Evolutionary conservation across 2,797 vertebrate species (phyloP), one percentile per base, ranked within the genome.

Genomic region (Champsocephalus gunnari): DNA sequence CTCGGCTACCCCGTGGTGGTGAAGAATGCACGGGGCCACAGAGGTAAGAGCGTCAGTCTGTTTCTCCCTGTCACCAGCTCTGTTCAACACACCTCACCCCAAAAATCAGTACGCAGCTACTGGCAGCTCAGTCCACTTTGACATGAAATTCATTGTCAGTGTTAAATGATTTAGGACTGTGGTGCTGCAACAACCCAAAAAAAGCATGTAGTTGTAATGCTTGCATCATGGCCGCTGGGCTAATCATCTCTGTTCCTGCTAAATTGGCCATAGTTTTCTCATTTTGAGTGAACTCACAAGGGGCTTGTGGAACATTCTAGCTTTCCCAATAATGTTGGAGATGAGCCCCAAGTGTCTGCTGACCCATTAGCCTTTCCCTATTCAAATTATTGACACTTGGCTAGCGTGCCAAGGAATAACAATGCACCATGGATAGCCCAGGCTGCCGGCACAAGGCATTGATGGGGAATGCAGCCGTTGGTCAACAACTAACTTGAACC

Each of bases 1-100:
- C 92, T 98, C 71, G 97, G 97, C 68, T 98, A 97, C 91, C 97
- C 97, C 0, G 96, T 98, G 24, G 97, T 98, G 90, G 96, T 98
- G 92, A 98, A 98, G 94, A 98, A 97, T 19, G 96, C 97, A 43
- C 96, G 97, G 47, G 97, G 97, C 77, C 96, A 98, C 90, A 93
- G 96, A 95, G 97, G 97, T 98, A 87, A 93, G 94, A 59, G n/a
- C 1, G 12, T 19, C 13, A n/a, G 28, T 57, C 13, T 7, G 11
- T 64, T 62, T 71, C n/a, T 50, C 45, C 21, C 24, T 38, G 28
- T 69, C 32, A 51, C 34, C 38, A 41, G 45, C 38, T 69, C 21
- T 38, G 3, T 28, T 76, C 47, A 55, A 62, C 6, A 45, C 44
- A 19, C 62, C 49, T 24, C 71, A 48, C 50, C 65, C 67, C 12